Percentiles rank a stretch among this genome's conserved stretches.
These are phyloP conservation scores for Scelioninae gen. 1 DNA, from an alignment of 2,888 invertebrate genomes.

Conservation along the genomic window DNA sequence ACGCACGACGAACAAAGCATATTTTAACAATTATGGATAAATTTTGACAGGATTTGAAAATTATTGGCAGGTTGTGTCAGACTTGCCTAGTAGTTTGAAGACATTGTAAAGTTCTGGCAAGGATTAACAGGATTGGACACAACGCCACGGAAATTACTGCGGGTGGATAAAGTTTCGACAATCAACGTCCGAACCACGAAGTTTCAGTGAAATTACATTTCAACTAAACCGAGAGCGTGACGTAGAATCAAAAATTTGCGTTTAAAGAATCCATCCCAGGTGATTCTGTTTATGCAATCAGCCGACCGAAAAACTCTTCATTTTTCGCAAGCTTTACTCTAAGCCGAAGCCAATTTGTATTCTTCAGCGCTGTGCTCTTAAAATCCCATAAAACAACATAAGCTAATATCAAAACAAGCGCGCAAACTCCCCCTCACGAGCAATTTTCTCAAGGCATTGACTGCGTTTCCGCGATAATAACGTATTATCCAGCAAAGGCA, in stretches of 20 bases:
- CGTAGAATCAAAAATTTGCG: constrained; percentile 18
- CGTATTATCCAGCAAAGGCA: constrained; percentile 61
- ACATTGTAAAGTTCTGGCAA: constrained; percentile 42
- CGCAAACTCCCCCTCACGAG: constrained; percentile 43
- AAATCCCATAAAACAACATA: constrained; percentile 58
- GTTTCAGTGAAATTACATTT: constrained; percentile 27
- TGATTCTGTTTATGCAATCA: constrained; percentile 16
- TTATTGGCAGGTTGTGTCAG: constrained; percentile 28
- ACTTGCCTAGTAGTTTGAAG: constrained; percentile 31
- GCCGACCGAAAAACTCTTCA: background rate
- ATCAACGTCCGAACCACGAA: constrained; percentile 15
- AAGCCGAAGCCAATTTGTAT: constrained; percentile 47
- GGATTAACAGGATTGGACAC: constrained; percentile 40
- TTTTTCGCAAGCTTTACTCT: constrained; percentile 16
- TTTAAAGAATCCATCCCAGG: constrained; percentile 9
- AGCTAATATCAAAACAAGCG: constrained; percentile 56
- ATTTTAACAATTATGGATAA: constrained; percentile 12
- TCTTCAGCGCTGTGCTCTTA: constrained; percentile 27
- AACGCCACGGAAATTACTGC: constrained; percentile 19
- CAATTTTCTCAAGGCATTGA: constrained; percentile 62
- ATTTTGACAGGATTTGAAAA: constrained; percentile 14
- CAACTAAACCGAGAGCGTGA: background rate
- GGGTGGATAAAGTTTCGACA: constrained; percentile 36
- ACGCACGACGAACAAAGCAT: no score
- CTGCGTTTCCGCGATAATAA: constrained; percentile 67